Evolutionary conservation across 2,797 vertebrate species (phyloP), one percentile per base, ranked within the genome.

Genomic region (Danio aesculapii): DNA sequence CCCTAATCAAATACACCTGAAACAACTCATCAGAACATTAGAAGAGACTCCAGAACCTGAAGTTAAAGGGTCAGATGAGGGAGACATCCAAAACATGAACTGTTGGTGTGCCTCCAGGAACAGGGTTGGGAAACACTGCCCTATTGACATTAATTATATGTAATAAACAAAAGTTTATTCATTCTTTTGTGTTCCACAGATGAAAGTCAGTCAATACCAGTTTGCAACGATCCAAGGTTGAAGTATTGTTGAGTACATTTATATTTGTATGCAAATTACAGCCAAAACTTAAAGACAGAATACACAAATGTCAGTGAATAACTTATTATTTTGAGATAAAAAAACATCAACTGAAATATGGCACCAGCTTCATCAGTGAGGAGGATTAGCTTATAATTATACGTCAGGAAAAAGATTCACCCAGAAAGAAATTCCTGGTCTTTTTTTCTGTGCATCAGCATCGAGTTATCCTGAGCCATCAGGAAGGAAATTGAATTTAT

Each of bases 401-500:
- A 53, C 50, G 53, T 70, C 7, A 8, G 16, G 6, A 8, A 17
- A 43, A 55, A 30, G 10, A 53, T 43, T 68, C 5, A 30, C 46
- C 6, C 12, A 55, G 50, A 71, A 0, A 55, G 50, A 55, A 43
- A 55, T 55, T 11, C 68, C 17, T 71, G 11, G 39, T 43, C 39
- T 57, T 57, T 71, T 17, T 6, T 30, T 30, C 1, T 30, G 10
- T 5, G 39, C n/a, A 55, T 71, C 69, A 17, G 10, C 10, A 52
- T 52, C 2, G 1, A 39, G 14, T 69, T 69, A 69, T 71, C 69
- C 52, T 4, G 52, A 71, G 16, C 55, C 11, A 71, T 55, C 39
- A 5, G 68, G 69, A 55, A 71, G 69, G 69, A 71, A 44, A 57
- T 57, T 71, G n/a, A 43, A 57, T 71, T 19, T 43, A 71, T 57